Evolutionary conservation across 2,888 invertebrate species (phyloP).

Genomic region (Limnephilus auricula): DNA sequence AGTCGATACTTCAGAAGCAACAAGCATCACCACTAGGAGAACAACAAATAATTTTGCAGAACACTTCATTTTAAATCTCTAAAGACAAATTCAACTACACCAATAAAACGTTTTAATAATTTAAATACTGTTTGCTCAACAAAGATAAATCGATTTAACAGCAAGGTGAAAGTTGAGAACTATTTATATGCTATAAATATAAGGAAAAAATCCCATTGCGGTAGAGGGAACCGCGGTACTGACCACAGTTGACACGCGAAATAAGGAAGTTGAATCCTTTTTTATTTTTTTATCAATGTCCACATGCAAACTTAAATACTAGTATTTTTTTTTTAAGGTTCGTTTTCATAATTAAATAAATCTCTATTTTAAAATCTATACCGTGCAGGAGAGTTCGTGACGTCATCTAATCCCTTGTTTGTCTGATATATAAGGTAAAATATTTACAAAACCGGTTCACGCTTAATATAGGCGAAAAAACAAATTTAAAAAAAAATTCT

Average conservation of each 20-base stretch:
- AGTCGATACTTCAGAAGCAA: constrained; percentile 41
- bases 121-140: background rate
- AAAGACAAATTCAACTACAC: background rate
- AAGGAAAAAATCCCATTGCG: background rate
- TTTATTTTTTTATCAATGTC: no score
- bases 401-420: no score
- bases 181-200: background rate
- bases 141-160: background rate
- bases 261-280: no score
- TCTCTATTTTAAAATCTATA: no score
- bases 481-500: no score
- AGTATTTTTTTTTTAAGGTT: no score
- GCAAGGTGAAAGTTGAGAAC: background rate
- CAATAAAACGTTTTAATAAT: background rate
- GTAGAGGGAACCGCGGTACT: background rate
- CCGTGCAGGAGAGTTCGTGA: no score
- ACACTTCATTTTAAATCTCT: constrained; percentile 30
- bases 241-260: background rate
- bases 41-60: constrained; percentile 42
- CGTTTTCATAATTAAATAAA: no score
- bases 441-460: no score
- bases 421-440: no score
- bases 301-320: no score
- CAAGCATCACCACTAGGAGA: constrained; percentile 35
- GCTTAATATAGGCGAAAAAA: no score